A percentile compares a stretch with the other conserved stretches of the same genome.
Conservation (phyloP, 2,888 invertebrate genomes). For the Gisinianus flammeolus region DNA sequence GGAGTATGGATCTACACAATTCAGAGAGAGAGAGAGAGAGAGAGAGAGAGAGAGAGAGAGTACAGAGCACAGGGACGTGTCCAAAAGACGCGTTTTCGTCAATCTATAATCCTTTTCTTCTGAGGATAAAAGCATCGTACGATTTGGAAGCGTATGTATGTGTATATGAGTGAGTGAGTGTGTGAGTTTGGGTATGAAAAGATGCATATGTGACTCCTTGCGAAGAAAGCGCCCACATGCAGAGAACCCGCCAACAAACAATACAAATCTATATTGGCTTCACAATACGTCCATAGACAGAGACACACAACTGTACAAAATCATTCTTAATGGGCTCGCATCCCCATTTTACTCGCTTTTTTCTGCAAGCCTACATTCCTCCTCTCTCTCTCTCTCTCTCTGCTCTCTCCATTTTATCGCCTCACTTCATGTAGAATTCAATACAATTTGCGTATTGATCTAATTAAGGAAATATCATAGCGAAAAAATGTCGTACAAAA, state of each 20-base stretch:
- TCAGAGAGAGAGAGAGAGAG: too few relatives aligned
- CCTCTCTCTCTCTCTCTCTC: too few relatives aligned
- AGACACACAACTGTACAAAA: conserved; percentile 31
- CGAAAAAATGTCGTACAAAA: too few relatives aligned
- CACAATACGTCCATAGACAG: conserved; percentile 29
- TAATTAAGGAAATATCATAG: too few relatives aligned
- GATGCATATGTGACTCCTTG: not conserved
- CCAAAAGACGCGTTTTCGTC: conserved; percentile 45
- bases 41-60: not conserved
- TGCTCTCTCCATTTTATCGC: conserved; percentile 10
- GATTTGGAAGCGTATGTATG: conserved; percentile 22
- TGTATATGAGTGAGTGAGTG: conserved; percentile 22
- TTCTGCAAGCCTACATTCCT: not conserved
- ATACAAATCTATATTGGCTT: conserved; percentile 30
- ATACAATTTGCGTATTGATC: too few relatives aligned
- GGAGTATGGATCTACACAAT: too few relatives aligned
- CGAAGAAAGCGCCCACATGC: conserved; percentile 33
- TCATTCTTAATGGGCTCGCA: conserved; percentile 31
- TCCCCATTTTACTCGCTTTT: not conserved
- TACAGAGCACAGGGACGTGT: conserved; percentile 32
- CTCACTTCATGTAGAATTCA: too few relatives aligned
- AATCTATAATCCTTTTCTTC: conserved; percentile 46
- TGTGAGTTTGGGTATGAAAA: not conserved
- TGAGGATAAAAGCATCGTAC: conserved; percentile 38
- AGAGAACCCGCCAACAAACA: conserved; percentile 32